Base-by-base conservation (phyloP, 2,113 vertebrate species). In the Hirundichthys speculiger region DNA sequence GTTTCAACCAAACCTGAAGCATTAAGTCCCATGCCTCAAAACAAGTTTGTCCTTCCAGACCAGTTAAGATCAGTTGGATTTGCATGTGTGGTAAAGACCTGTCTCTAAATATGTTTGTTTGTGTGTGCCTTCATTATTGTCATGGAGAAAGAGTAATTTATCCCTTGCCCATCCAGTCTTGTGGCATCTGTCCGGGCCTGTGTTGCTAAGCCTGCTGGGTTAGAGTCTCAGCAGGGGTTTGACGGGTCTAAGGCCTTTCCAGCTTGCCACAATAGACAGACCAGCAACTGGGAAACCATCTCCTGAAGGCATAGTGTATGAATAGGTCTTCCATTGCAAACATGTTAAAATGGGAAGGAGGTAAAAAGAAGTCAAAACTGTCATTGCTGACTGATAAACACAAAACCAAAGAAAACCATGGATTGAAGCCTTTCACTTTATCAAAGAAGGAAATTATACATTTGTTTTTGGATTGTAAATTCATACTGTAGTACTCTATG, bases 191-290 rank as follows among this genome's bases (percentile, higher is more conserved):
- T 53, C 60, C 56, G 2, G 61, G 57, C 48, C 79, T 75, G 61
- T 61, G 75, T 41, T n/a, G 21, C 69, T 81, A 88, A 91, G 82
- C 89, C 82, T 88, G 72, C 73, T 69, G 85, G 86, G 88, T 84
- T 72, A 70, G 51, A 82, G 62, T 50, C 60, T 63, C 65, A 74
- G 78, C 74, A 52, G 59, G 73, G 80, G 89, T 88, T 90, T 89
- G 80, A 84, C 73, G 71, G 75, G 61, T 51, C 64, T 86, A 89
- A 91, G 88, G 76, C 88, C 59, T 70, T 82, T 71, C 69, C 84
- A 88, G 86, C 83, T 80, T 86, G 87, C 82, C 80, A 72, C 79
- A 56, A 62, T 58, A 62, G 63, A 75, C 84, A 69, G 72, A 77
- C 64, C 55, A 75, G 64, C 63, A 66, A 78, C 49, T 59, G 70